Conservation (phyloP, 2,797 vertebrate genomes). For the Phaenicophaeus curvirostris region DNA sequence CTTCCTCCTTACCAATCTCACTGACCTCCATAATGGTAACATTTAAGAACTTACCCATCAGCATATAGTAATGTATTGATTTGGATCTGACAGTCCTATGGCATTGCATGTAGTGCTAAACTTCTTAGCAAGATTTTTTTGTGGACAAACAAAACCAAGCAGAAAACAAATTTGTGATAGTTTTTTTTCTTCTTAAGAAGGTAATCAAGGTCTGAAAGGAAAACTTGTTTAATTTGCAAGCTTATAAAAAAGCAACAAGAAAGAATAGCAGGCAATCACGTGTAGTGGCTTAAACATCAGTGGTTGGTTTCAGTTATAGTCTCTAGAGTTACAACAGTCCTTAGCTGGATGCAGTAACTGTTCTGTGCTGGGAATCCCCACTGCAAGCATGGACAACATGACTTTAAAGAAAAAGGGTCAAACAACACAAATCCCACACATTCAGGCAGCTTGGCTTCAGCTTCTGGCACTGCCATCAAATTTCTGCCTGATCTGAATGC, state of each 20-base stretch:
- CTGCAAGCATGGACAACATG: background rate
- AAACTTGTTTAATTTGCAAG: background rate
- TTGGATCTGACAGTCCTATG: background rate
- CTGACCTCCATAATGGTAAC: background rate
- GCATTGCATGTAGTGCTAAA: background rate
- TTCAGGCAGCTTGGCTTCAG: background rate
- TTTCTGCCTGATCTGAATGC: background rate
- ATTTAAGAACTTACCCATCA: background rate
- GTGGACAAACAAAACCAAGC: background rate
- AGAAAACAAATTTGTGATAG: background rate
- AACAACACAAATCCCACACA: background rate
- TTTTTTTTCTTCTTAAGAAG: background rate
- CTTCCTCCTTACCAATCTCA: background rate
- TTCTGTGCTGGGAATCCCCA: background rate
- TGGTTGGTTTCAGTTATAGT: background rate
- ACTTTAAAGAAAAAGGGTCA: background rate
- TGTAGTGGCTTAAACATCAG: background rate
- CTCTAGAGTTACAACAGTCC: background rate
- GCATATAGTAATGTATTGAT: background rate
- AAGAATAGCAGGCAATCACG: background rate
- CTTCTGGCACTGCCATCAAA: slow-evolving; percentile 4
- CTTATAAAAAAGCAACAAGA: background rate
- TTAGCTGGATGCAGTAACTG: background rate
- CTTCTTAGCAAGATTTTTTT: background rate
- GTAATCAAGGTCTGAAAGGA: background rate